These are phyloP conservation scores for Psococerastis gibbosa DNA, from an alignment of 2,888 invertebrate species.

Conservation along the genomic window DNA sequence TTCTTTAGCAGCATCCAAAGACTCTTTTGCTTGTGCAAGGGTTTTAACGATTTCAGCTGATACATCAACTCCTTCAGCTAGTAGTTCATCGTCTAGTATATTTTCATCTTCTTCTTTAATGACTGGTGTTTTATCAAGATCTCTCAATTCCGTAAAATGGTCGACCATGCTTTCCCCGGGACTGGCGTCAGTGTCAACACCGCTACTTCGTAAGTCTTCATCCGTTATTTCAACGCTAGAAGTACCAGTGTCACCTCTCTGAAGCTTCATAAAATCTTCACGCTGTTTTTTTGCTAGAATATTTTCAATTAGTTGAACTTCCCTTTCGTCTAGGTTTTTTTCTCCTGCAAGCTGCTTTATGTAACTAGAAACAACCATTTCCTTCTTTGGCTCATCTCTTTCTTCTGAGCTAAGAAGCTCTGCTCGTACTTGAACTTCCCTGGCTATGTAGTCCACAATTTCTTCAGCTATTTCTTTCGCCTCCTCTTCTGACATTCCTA, in stretches of 20 bases:
- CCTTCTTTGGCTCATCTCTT: conserved; percentile 14
- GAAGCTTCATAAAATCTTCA: conserved; percentile 25
- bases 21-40: conserved; percentile 50
- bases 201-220: conserved; percentile 51
- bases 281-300: conserved; percentile 29
- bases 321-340: conserved; percentile 28
- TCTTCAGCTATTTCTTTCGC: conserved; percentile 31
- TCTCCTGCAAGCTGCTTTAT: conserved; percentile 27
- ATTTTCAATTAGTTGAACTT: conserved; percentile 30
- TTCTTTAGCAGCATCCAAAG: conserved; percentile 46
- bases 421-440: conserved; percentile 29
- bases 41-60: conserved; percentile 35
- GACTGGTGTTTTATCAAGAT: conserved; percentile 28
- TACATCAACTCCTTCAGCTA: conserved; percentile 33
- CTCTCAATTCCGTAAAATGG: conserved; percentile 34
- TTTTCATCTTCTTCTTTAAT: conserved; percentile 18
- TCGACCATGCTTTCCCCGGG: conserved; percentile 38
- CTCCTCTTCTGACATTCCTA: conserved; percentile 25
- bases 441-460: conserved; percentile 33
- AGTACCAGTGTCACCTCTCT: conserved; percentile 29
- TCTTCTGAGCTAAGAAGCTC: conserved; percentile 16
- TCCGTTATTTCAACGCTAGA: conserved; percentile 37
- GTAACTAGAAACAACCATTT: conserved; percentile 26
- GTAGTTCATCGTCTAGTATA: conserved; percentile 18
- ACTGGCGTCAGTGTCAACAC: conserved; percentile 43